These are phyloP conservation scores for Amphimedon queenslandica DNA, from an alignment of 37 sponge, comb jelly and placozoan species.

Conservation along the genomic window DNA sequence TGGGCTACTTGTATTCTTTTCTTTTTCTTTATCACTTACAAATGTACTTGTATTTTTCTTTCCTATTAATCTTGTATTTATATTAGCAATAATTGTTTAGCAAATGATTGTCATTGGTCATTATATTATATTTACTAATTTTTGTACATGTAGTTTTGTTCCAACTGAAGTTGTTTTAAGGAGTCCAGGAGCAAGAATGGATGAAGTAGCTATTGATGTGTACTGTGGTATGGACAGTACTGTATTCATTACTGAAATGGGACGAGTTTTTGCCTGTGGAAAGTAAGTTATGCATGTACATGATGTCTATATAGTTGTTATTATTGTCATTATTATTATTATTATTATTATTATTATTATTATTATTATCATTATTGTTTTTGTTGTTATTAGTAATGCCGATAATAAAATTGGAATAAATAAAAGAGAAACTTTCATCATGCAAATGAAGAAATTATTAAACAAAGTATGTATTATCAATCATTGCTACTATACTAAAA, in stretches of 20 bases:
- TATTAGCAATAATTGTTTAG: not conserved
- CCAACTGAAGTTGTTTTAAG: constrained; percentile 26
- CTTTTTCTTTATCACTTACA: too few species aligned
- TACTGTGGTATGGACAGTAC: constrained; percentile 90
- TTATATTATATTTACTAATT: not conserved
- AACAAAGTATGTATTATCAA: too few species aligned
- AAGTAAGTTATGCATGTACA: constrained; percentile 77
- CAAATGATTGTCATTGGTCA: not conserved
- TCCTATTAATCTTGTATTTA: not conserved
- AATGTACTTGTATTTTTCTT: too few species aligned
- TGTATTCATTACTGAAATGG: constrained; percentile 87
- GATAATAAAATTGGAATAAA: constrained; percentile 96
- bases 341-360: too few species aligned
- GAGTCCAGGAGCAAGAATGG: constrained; percentile 23
- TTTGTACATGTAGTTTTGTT: constrained; percentile 9
- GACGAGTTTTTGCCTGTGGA: constrained; percentile 85
- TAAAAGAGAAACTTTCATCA: constrained; percentile 81
- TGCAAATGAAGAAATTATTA: constrained; percentile 79
- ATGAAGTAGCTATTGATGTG: constrained; percentile 44
- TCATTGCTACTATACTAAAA: too few species aligned
- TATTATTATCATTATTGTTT: not conserved
- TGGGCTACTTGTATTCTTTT: too few species aligned
- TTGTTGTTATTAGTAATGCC: constrained; percentile 60
- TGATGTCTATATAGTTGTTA: too few species aligned
- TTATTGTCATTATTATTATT: too few species aligned